Percentiles rank a stretch among this genome's conserved stretches.
These are phyloP conservation scores for Elysia chlorotica DNA, from an alignment of 1,140 invertebrate genomes.

Conservation along the genomic window DNA sequence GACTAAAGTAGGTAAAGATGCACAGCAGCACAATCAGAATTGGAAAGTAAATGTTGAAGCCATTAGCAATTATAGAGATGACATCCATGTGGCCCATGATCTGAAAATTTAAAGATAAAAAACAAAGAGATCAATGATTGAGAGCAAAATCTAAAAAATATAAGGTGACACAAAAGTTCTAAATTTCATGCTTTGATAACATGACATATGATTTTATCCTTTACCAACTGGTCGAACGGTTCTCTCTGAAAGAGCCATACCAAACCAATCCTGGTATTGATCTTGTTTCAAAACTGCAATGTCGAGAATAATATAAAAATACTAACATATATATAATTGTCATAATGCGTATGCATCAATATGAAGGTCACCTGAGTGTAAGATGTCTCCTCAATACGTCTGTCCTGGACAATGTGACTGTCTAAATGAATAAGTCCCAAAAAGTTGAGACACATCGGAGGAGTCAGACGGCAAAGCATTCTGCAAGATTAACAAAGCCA, in stretches of 20 bases:
- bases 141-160: too few species aligned
- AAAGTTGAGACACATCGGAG: conserved; percentile 98
- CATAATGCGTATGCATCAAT: too few species aligned
- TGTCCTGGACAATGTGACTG: conserved; percentile 88
- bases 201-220: too few species aligned
- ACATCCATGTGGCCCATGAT: conserved; percentile 99
- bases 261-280: too few species aligned
- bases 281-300: too few species aligned
- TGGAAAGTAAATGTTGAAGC: conserved; percentile 99
- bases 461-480: conserved; percentile 94
- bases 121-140: too few species aligned
- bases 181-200: too few species aligned
- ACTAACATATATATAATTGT: too few species aligned
- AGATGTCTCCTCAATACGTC: conserved; percentile 77
- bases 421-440: conserved; percentile 97
- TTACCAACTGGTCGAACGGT: too few species aligned
- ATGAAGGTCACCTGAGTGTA: conserved; percentile 77
- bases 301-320: too few species aligned
- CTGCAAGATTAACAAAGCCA: conserved; percentile 66
- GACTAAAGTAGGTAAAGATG: conserved; percentile 90
- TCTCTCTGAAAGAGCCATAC: too few species aligned
- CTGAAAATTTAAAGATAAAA: conserved; percentile 64
- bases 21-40: conserved; percentile 94
- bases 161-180: too few species aligned
- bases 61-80: conserved; percentile 93